Evolutionary conservation across 2,888 invertebrate species (phyloP), one percentile per base, ranked within the genome.

Genomic region (Harmothoe impar): DNA sequence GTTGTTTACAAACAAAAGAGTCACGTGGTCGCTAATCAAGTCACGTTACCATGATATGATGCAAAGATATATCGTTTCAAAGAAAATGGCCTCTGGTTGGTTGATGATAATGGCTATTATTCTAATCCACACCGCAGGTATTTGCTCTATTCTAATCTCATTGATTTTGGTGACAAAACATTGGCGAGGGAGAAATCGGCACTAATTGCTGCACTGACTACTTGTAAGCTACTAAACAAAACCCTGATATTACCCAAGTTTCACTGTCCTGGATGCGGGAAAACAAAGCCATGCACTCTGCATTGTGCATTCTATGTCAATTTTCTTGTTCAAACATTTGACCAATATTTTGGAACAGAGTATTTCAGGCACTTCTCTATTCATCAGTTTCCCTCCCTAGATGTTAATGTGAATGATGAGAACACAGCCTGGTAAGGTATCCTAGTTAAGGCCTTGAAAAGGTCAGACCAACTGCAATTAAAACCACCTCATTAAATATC

Each of bases 191-290:
- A 89, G 29, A 89, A 78, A 29, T 17, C 7, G 3, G 51, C 89
- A 23, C 25, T 89, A 12, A 35, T 29, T 17, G 35, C 51, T 5
- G 89, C 89, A 17, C 12, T 89, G 51, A 72, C 51, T 20, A 84
- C 89, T 20, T 89, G 86, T 25, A 56, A 88, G 20, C 81, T 91
- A 25, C 77, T 91, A 25, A 90, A 91, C 29, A 77, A 92, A n/a
- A 91, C 90, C 51, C 77, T 92, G 23, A 91, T 92, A 33, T 54
- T 92, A 29, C 92, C 92, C 5, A 91, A 90, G 90, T 92, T 90
- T 77, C 91, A 92, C 88, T 92, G 92, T 78, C 31, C 68, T 43
- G 88, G 89, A 1, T 89, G 89, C 25, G n/a, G 62, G 23, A 31
- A 23, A 25, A 29, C 33, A 3, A 35, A 62, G 31, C 15, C 23